These are phyloP conservation scores for Cheiracanthium punctorium DNA, from an alignment of 2,888 invertebrate genomes.

Conservation along the genomic window DNA sequence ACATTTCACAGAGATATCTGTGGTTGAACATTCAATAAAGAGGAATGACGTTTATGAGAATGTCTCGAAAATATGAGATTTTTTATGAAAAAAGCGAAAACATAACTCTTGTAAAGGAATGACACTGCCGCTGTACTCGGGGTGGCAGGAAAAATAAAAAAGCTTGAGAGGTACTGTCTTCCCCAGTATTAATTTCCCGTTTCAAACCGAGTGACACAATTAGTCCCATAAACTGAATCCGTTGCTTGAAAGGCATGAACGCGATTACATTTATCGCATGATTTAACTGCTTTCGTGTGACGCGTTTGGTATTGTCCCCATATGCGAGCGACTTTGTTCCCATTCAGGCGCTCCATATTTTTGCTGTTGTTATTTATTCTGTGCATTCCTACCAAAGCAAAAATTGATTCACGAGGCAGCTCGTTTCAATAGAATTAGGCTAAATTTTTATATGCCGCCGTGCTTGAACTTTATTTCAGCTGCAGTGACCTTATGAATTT, in stretches of 20 bases:
- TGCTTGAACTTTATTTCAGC: conserved; percentile 53
- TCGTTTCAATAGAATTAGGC: conserved; percentile 52
- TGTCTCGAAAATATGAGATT: no score
- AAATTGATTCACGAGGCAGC: conserved; percentile 58
- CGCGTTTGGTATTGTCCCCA: conserved; percentile 41
- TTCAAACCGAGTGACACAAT: conserved; percentile 20
- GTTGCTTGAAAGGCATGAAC: neutral
- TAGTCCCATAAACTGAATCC: conserved; percentile 13
- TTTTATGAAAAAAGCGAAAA: no score
- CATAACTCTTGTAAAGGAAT: no score
- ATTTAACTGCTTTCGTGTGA: conserved; percentile 55
- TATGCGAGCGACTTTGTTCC: conserved; percentile 48
- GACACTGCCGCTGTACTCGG: no score
- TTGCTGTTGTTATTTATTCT: conserved; percentile 29
- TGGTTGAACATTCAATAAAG: no score
- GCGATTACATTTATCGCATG: conserved; percentile 19
- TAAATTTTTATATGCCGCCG: conserved; percentile 31
- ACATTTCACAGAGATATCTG: no score
- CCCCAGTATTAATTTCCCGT: neutral
- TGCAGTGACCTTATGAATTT: conserved; percentile 41
- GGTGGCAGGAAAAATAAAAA: neutral
- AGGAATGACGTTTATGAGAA: no score
- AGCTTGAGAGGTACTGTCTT: neutral
- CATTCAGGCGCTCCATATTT: conserved; percentile 17
- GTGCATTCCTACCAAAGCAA: conserved; percentile 26